Evolutionary conservation across 2,888 invertebrate species (phyloP), one percentile per base, ranked within the genome.

Genomic region (Pheosia gnoma): DNA sequence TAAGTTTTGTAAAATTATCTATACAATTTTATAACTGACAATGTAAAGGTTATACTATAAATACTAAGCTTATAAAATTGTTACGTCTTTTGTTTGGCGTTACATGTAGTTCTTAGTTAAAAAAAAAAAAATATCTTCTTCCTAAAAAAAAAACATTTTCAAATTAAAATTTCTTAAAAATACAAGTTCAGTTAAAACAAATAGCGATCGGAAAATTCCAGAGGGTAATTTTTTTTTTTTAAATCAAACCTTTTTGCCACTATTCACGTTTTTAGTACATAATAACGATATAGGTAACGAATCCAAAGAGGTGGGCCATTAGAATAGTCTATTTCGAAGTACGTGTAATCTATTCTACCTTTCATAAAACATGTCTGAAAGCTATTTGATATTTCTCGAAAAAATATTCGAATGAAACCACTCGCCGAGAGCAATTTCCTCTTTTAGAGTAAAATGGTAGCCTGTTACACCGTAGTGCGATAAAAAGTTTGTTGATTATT

Each of bases 321-420:
- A 64, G 58, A 72, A 65, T 62, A 67, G 62, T 63, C 73, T 64
- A 69, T 75, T 74, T 68, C 25, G 25, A 25, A 25, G 25, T 25
- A 25, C 25, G 25, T 25, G 25, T 25, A 25, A 25, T 25, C 25
- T 25, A 25, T 77, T 70, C 67, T 58, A 74, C 67, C 69, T 76
- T 75, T 68, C 61, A 74, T 68, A 74, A 80, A 59, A 81, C 76
- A 75, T 75, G 78, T 77, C 78, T 77, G 75, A 85, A 82, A 84
- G 81, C 79, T 74, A 80, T 85, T 84, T 80, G 83, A 83, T 75
- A 83, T 85, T 83, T 80, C 78, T 77, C 72, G 67, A 75, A 79
- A 80, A 25, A 83, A 82, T 84, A 84, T 84, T 80, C 79, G 77
- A 86, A 84, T 84, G 81, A 81, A 85, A 86, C 81, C 85, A 81